Percentiles rank a stretch among this genome's conserved stretches.
phyloP scores from a whole-genome alignment of 1,140 invertebrate genomes.

The Metopolophium dirhodum region DNA sequence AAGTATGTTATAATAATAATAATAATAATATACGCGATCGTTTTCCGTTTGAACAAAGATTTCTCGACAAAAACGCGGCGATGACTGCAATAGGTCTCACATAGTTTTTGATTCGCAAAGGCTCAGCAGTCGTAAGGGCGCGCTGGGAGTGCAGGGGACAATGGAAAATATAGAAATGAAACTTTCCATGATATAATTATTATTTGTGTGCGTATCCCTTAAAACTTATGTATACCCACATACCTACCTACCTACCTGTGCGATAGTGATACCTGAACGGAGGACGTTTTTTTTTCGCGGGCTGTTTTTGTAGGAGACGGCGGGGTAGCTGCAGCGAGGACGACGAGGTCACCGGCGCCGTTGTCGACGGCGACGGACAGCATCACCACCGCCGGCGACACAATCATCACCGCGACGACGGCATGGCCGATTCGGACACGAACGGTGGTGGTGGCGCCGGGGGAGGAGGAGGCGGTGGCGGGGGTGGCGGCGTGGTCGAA shows the following conservation, averaged over 20 bases:
- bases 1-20: not conserved
- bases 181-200: not conserved
- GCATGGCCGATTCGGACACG: constrained; percentile 54
- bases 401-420: not conserved
- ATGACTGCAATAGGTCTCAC: not conserved
- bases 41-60: not conserved
- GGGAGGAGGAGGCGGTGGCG: constrained; percentile 13
- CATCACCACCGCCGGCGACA: not conserved
- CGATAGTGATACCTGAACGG: constrained; percentile 54
- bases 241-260: not conserved
- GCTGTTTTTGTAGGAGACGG: constrained; percentile 56
- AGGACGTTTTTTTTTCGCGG: constrained; percentile 53
- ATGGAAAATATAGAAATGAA: not conserved
- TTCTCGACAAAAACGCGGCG: constrained; percentile 26
- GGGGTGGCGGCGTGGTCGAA: constrained; percentile 20
- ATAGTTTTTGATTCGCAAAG: constrained; percentile 39
- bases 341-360: not conserved
- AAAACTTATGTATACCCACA: not conserved
- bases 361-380: constrained; percentile 22
- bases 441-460: not conserved
- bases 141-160: not conserved
- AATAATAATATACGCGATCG: not conserved
- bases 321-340: constrained; percentile 12
- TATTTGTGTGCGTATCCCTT: not conserved
- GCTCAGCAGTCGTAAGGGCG: not conserved